Base-by-base conservation (phyloP, 2,113 vertebrate species). In the Callipepla californica region DNA sequence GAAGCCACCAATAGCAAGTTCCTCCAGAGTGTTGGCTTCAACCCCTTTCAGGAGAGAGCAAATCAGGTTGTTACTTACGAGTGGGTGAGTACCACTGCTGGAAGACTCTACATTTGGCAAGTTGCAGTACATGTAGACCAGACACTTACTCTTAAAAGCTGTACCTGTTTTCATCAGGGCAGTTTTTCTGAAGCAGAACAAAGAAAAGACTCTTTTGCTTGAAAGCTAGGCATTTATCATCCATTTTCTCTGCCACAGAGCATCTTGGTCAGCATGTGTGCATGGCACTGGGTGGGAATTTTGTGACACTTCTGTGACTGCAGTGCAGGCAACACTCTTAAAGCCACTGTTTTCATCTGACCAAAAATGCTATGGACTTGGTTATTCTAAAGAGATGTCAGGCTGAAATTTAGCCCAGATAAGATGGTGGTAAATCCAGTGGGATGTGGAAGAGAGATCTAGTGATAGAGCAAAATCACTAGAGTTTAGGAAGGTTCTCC, bases 31-130 rank as follows among this genome's bases (percentile, higher is more conserved):
- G 98, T 98, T 44, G 96, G 97, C 65, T 98, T 99, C 88, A 98
- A 98, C 89, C 97, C 98, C 59, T 98, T 98, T 66, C 99, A 99
- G 92, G 99, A 99, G 84, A 97, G 97, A 97, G 98, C 99, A 97
- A 99, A 99, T 97, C 99, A 99, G 94, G 99, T 99, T 19, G 98
- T 99, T 92, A 99, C 99, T 2, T 99, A 99, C 5, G 99, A 99
- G 97, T 99, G 99, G 99, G 99, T 99, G 97, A 95, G 98, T 97
- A 66, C 55, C 22, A 50, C 28, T 67, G 36, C 67, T 88, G 69
- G 42, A 91, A 58, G 47, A 7, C 18, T 66, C 69, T 75, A 70
- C 7, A 4, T 62, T 13, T 55, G 55, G 26, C 38, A 59, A n/a
- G 5, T 58, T 69, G 23, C 2, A 13, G 21, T 57, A 63, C 80